A percentile compares a stretch with the other conserved stretches of the same genome.
phyloP scores from a whole-genome alignment of 2,797 vertebrate species.

The Anolis apletophallus region DNA sequence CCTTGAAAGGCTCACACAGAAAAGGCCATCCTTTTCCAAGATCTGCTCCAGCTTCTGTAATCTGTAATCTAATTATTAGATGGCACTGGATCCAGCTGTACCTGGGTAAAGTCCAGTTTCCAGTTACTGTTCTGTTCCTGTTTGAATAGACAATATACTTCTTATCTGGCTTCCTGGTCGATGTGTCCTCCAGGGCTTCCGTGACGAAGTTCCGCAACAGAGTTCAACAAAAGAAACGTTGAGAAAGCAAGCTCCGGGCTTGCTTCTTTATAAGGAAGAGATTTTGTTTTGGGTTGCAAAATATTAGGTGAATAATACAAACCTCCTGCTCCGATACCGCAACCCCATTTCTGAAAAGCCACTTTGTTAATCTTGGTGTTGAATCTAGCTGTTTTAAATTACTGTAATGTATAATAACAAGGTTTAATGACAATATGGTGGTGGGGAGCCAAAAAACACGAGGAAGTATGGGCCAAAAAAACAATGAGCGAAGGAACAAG shows the following conservation, averaged over 20 bases:
- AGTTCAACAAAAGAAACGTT: constrained; percentile 58
- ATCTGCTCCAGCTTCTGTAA: too few species aligned
- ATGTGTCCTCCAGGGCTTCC: background rate
- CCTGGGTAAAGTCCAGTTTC: background rate
- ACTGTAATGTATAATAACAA: constrained; percentile 78
- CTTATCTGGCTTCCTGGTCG: background rate
- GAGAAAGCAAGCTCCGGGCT: constrained; percentile 36
- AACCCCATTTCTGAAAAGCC: constrained; percentile 79
- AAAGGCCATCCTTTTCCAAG: too few species aligned
- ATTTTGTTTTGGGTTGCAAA: constrained; percentile 78
- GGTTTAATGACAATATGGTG: constrained; percentile 76
- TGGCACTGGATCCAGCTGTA: background rate
- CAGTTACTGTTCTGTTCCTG: background rate
- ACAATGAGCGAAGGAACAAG: constrained; percentile 75
- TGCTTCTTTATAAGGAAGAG: constrained; percentile 65
- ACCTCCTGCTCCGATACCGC: constrained; percentile 79
- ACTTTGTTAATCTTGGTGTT: constrained; percentile 77
- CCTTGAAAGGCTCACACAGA: too few species aligned
- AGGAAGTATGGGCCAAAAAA: constrained; percentile 70
- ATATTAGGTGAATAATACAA: constrained; percentile 79
- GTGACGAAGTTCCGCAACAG: constrained; percentile 42
- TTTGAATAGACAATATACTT: background rate
- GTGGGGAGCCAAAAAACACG: constrained; percentile 77
- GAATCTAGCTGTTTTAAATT: constrained; percentile 83
- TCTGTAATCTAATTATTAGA: background rate